Evolutionary conservation across 2,797 vertebrate species (phyloP).

Genomic region (Pseudochirops corinnae): DNA sequence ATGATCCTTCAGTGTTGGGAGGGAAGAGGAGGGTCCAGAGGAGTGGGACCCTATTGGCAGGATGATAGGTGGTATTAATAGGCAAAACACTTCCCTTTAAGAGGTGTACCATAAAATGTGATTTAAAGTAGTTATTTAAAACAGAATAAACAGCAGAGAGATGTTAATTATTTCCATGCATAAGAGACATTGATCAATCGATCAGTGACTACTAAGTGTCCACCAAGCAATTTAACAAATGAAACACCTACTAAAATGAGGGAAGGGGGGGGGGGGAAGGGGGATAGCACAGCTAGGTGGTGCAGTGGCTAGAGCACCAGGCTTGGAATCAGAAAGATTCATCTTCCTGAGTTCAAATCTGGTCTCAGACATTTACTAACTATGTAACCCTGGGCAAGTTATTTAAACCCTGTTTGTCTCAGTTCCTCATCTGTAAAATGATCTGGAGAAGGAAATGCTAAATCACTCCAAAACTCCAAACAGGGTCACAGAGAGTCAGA

Average conservation of each 20-base stretch:
- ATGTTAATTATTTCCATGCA: neutral
- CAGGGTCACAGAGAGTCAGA: too few species aligned
- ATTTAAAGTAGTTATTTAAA: neutral
- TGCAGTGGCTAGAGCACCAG: neutral
- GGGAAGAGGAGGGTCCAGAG: neutral
- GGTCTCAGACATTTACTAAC: neutral
- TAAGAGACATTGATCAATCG: neutral
- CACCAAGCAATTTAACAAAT: too few species aligned
- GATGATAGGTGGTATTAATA: neutral
- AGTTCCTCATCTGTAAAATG: neutral
- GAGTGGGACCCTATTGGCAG: neutral
- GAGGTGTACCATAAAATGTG: neutral
- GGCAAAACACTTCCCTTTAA: neutral
- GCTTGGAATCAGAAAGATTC: too few species aligned
- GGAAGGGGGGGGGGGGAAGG: too few species aligned
- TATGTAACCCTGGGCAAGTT: neutral
- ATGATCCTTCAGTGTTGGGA: neutral
- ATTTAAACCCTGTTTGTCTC: neutral
- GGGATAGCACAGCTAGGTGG: too few species aligned
- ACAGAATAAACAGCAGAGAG: neutral
- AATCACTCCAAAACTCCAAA: neutral
- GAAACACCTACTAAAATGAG: neutral
- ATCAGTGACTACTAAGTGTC: neutral
- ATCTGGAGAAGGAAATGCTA: neutral
- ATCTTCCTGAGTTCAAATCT: neutral